A percentile compares a stretch with the other conserved stretches of the same genome.
Evolutionary conservation across 2,113 vertebrate species (phyloP).

Genomic region (Oriolus oriolus): DNA sequence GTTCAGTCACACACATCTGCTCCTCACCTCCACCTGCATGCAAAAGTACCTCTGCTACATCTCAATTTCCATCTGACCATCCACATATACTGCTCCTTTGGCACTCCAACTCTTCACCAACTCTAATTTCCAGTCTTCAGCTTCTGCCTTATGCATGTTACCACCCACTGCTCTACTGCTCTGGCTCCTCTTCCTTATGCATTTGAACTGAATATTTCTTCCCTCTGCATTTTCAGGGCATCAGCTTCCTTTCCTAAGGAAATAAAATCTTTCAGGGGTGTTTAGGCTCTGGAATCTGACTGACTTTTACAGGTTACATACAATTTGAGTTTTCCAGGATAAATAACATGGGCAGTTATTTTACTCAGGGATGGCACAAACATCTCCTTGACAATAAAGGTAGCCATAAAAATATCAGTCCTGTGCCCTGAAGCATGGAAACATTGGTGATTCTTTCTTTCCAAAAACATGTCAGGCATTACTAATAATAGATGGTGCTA

Average conservation of each 20-base stretch:
- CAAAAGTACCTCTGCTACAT: not conserved
- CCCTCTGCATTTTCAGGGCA: not conserved
- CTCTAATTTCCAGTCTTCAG: not conserved
- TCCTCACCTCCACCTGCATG: not conserved
- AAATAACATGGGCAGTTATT: not conserved
- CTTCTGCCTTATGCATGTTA: not conserved
- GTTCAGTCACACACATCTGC: fast-evolving
- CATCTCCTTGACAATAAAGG: not conserved
- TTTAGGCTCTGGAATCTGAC: not conserved
- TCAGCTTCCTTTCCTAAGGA: not conserved
- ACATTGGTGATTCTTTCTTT: not conserved
- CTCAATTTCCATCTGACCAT: not conserved
- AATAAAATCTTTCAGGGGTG: not conserved
- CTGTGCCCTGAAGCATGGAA: not conserved
- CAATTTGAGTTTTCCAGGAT: not conserved
- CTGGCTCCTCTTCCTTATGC: not conserved
- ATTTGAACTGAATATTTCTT: not conserved
- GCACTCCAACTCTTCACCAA: not conserved
- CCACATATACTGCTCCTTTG: not conserved
- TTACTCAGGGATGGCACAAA: not conserved
- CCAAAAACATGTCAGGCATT: not conserved
- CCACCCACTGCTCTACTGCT: not conserved
- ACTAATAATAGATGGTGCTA: not conserved
- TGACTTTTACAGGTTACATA: not conserved
- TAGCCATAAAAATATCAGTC: not conserved